Base-by-base conservation (phyloP, 2,113 vertebrate genomes). In the Nothobranchius kuhntae region DNA sequence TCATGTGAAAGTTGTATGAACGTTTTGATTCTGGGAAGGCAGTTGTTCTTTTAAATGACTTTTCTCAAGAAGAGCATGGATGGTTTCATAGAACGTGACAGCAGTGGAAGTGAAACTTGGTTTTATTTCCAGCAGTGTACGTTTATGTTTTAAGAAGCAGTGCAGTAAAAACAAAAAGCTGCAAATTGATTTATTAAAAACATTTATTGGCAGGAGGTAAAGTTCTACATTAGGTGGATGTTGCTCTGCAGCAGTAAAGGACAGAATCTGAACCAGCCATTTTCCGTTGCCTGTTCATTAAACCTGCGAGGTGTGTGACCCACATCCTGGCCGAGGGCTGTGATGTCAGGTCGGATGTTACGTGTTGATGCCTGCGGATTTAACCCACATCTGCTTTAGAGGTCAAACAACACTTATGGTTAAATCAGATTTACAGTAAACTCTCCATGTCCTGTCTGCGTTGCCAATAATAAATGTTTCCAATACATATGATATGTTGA, bases 371-470 rank as follows among this genome's bases (percentile, higher is more conserved):
- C 26, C 1, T 21, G 54, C 57, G 64, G 60, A 77, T 79, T 70
- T 59, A 67, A 71, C 54, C 58, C 60, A 76, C 62, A 66, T 65
- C 48, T 61, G 61, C 42, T 63, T 42, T 11, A 8, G 57, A 60
- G 6, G 17, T 13, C 26, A 57, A 17, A 13, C 6, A 5, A 13
- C 10, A 42, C 44, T 10, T 9, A 47, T 10, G 9, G 47, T 38
- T 51, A 57, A 9, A 30, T 13, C 46, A 44, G 59, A 30, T 68
- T 70, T 65, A 42, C 61, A 53, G 36, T 61, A 63, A 60, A 62
- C 46, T 5, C 2, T 45, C 5, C 1, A 2, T 14, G 17, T 53
- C 26, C 40, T 73, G 53, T 44, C 6, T 8, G 36, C 44, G 35
- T 40, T 56, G 45, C 63, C n/a, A 13, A 50, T 15, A 42, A 30